These are phyloP conservation scores for Trididemnum clinides DNA, from an alignment of 23 tunicate species.

Conservation along the genomic window DNA sequence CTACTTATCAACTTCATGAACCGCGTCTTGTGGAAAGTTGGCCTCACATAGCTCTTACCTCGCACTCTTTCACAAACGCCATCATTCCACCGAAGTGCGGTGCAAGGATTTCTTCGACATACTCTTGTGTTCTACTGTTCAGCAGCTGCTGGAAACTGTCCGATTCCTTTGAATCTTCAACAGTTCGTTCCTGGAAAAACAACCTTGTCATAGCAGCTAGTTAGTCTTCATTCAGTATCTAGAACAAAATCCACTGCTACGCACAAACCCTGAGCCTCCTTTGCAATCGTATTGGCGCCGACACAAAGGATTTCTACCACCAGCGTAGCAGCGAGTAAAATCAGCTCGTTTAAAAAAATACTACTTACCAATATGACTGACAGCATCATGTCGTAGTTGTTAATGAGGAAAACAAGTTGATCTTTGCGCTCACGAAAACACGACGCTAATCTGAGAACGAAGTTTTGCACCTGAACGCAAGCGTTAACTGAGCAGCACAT, in stretches of 20 bases:
- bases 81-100: constrained; percentile 89
- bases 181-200: constrained; percentile 61
- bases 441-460: constrained; percentile 78
- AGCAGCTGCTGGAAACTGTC: constrained; percentile 90
- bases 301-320: too few species aligned
- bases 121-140: constrained; percentile 77
- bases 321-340: too few species aligned
- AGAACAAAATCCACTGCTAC: too few species aligned
- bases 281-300: too few species aligned
- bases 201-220: too few species aligned
- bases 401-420: constrained; percentile 90
- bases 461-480: constrained; percentile 75
- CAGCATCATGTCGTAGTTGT: constrained; percentile 98
- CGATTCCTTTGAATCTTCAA: constrained; percentile 85
- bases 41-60: too few species aligned
- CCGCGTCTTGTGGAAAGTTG: too few species aligned
- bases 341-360: too few species aligned
- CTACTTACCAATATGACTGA: constrained; percentile 76
- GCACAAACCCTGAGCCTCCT: too few species aligned
- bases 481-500: neutral
- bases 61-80: constrained; percentile 90
- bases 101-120: constrained; percentile 86
- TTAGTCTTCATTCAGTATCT: too few species aligned
- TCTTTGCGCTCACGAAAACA: constrained; percentile 79
- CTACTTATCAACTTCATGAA: too few species aligned